Evolutionary conservation across 2,113 vertebrate species (phyloP), one percentile per base, ranked within the genome.

Genomic region (Tetraodon nigroviridis): DNA sequence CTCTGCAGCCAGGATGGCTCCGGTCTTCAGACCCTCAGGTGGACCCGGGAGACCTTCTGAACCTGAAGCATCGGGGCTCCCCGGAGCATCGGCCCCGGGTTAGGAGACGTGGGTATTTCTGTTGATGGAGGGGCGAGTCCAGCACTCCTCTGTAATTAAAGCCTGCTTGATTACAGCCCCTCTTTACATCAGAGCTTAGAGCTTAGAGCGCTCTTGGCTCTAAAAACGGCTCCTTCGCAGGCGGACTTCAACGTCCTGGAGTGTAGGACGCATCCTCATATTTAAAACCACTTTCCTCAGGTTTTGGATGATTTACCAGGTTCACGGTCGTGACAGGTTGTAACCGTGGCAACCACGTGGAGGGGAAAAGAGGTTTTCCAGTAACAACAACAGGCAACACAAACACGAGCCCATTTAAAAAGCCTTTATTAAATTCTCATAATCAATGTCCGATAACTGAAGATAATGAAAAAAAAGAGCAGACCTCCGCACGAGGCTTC

Each of bases 351-450:
- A 27, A 27, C 24, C 24, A 27, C 7, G 24, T 24, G 22, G 22
- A 27, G 24, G 24, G 24, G 24, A 6, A 24, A 24, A 24, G 5
- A 24, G 3, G 16, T 44, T 13, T 19, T 10, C 6, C 13, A 58
- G 49, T 37, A 56, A 13, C 55, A 70, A 45, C 10, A 12, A 10
- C 32, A 37, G 5, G 1, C 7, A 37, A 60, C 2, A 17, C 17
- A 3, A 55, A 49, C 59, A 32, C 2, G 1, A 56, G 6, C 0
- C 50, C 63, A 74, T 81, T 87, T 79, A 87, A 86, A 82, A 84
- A 82, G 54, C 88, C 75, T 88, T 86, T 87, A 88, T 89, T 89
- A 74, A 73, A 82, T 88, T 84, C 76, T 87, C 79, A 82, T 87
- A 86, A 84, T 87, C 84, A 86, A 83, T 75, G 80, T 84, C 86